Percentiles rank a stretch among this genome's conserved stretches.
Evolutionary conservation across 1,140 invertebrate species (phyloP).

Genomic region (Anthonomus grandis): DNA sequence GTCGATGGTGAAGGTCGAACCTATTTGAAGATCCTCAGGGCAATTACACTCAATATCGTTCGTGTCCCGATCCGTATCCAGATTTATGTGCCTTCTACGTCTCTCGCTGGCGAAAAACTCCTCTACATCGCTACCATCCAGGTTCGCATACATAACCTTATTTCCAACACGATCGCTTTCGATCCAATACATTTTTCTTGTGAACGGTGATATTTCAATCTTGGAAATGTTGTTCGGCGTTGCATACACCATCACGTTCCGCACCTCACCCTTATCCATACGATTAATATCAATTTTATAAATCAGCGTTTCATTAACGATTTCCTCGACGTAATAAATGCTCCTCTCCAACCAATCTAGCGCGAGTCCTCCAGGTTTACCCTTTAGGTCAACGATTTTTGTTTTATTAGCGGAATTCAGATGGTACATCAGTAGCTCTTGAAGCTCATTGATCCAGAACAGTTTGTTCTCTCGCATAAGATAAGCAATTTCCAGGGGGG

Average conservation of each 20-base stretch:
- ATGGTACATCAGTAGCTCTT: constrained; percentile 67
- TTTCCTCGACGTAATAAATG: constrained; percentile 73
- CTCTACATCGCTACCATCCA: constrained; percentile 55
- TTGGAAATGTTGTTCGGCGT: constrained; percentile 56
- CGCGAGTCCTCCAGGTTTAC: constrained; percentile 64
- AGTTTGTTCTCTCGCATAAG: constrained; percentile 67
- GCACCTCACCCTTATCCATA: constrained; percentile 48
- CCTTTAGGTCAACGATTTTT: constrained; percentile 65
- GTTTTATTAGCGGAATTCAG: constrained; percentile 53
- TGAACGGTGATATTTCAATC: constrained; percentile 69
- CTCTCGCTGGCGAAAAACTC: constrained; percentile 58
- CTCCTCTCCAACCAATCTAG: constrained; percentile 83
- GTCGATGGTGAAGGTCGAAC: constrained; percentile 63
- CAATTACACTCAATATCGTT: constrained; percentile 61
- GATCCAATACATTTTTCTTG: constrained; percentile 72
- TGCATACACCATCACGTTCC: constrained; percentile 51
- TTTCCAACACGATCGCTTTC: constrained; percentile 51
- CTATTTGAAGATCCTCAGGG: constrained; percentile 56
- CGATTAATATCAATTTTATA: constrained; percentile 59
- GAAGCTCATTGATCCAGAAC: constrained; percentile 81
- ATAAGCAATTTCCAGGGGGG: constrained; percentile 60
- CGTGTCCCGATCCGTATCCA: constrained; percentile 24
- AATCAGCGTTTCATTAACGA: constrained; percentile 52
- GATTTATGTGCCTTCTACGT: constrained; percentile 7
- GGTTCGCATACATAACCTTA: constrained; percentile 60